Evolutionary conservation across 1,140 invertebrate genomes (phyloP), one percentile per base, ranked within the genome.

Genomic region (Harpegnathos saltator): DNA sequence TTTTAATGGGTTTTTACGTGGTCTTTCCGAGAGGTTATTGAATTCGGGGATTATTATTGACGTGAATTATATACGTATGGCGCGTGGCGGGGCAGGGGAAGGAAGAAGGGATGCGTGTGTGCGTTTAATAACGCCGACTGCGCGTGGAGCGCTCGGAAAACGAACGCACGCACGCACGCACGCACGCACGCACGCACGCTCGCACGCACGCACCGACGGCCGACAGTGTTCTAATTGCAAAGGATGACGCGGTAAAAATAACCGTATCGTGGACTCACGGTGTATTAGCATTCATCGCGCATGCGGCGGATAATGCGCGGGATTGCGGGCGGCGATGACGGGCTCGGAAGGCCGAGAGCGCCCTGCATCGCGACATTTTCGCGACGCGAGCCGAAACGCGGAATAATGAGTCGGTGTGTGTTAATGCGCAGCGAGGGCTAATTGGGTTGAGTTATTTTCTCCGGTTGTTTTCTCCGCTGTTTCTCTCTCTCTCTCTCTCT

Each of bases 241-340:
- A 44, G 56, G 75, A 78, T 29, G 44, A 69, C 69, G n/a, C 33
- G 54, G 29, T 54, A n/a, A 71, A 80, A 80, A 24, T 69, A 17
- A 14, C 14, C 22, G 33, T n/a, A n/a, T n/a, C 26, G 29, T 58
- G 48, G 58, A 80, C 26, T n/a, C n/a, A 33, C 22, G 26, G 1
- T 17, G 11, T 58, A 69, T 80, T 80, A 71, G 52, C 65, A 80
- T 58, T 48, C 65, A n/a, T 80, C 33, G 33, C 63, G 15, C 58
- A 80, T 80, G 69, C 75, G 75, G 61, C 22, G 58, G 58, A 80
- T 71, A 29, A 71, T 80, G 68, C 52, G 19, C 69, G 29, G 29
- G 29, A 5, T 33, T 33, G 29, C 29, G 29, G 29, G 29, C 5
- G 29, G 29, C 5, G 29, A 33, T 5, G n/a, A n/a, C n/a, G n/a